A percentile compares a stretch with the other conserved stretches of the same genome.
phyloP scores from a whole-genome alignment of 2,888 invertebrate genomes.

The Cheilosia vernalis region DNA sequence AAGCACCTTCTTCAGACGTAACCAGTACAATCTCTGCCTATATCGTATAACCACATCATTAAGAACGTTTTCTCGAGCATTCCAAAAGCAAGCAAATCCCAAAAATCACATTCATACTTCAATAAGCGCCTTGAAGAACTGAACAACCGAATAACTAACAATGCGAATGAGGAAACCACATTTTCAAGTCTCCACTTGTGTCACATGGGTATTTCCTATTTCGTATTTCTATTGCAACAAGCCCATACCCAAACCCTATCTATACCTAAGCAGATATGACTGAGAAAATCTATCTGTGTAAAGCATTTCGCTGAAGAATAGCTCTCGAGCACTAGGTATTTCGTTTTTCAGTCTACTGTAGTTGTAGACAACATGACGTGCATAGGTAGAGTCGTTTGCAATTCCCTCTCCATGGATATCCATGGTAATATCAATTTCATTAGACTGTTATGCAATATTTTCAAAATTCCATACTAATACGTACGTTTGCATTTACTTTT shows the following conservation, averaged over 20 bases:
- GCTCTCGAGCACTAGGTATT: slow-evolving; percentile 27
- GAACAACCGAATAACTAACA: slow-evolving; percentile 15
- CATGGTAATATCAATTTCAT: slow-evolving; percentile 71
- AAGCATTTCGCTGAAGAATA: slow-evolving; percentile 26
- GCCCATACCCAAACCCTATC: neutral
- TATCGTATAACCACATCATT: neutral
- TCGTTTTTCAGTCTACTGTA: slow-evolving; percentile 20
- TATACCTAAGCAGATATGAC: neutral
- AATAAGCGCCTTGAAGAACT: slow-evolving; percentile 34
- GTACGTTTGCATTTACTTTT: slow-evolving; percentile 26
- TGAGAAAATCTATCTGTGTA: slow-evolving; percentile 9
- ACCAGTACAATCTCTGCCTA: neutral
- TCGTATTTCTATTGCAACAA: slow-evolving; percentile 30
- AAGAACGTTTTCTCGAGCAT: neutral
- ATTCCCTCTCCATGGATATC: slow-evolving; percentile 51
- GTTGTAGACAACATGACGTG: slow-evolving; percentile 37
- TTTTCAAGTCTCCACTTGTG: slow-evolving; percentile 35
- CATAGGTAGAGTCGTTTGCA: neutral
- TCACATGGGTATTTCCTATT: slow-evolving; percentile 37
- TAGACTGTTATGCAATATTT: slow-evolving; percentile 56
- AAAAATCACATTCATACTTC: slow-evolving; percentile 45
- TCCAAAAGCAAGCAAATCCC: slow-evolving; percentile 6
- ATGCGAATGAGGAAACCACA: slow-evolving; percentile 31
- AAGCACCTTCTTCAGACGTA: too few relatives aligned
- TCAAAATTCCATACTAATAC: slow-evolving; percentile 63